Conservation (phyloP, 2,797 vertebrate genomes). For the Ceyx erithaca region DNA sequence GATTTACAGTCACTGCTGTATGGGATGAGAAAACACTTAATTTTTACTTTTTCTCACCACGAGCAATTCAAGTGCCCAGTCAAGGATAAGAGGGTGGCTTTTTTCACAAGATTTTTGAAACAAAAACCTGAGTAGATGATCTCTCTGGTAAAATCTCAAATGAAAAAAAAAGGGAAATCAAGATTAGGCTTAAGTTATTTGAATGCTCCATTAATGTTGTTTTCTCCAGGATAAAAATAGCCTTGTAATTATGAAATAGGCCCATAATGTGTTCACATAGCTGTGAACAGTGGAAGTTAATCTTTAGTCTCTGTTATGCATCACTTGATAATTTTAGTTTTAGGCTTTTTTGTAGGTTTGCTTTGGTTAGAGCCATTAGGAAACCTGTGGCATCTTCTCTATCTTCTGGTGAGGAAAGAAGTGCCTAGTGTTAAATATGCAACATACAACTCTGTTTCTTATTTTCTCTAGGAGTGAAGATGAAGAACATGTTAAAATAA, state of each 20-base stretch:
- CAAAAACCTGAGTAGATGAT: background rate
- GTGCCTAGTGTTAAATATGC: background rate
- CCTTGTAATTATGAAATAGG: background rate
- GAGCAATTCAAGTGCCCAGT: background rate
- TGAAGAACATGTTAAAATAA: constrained; percentile 88
- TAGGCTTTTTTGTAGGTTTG: background rate
- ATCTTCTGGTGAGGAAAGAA: background rate
- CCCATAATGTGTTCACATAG: background rate
- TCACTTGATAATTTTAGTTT: background rate
- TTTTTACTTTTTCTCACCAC: background rate
- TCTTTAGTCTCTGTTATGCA: background rate
- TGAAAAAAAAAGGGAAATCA: background rate
- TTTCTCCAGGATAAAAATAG: background rate
- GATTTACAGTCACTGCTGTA: background rate
- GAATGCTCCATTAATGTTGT: background rate
- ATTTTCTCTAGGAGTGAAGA: constrained; percentile 85
- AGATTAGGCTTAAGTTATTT: background rate
- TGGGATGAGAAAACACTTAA: background rate
- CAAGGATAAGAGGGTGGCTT: background rate
- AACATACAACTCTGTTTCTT: constrained; percentile 27
- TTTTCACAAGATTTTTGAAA: background rate
- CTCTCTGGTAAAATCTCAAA: background rate
- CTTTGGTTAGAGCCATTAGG: background rate
- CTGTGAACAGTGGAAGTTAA: background rate
- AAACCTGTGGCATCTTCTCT: background rate